A percentile compares a stretch with the other conserved stretches of the same genome.
These are phyloP conservation scores for Cisticola juncidis DNA, from an alignment of 2,113 vertebrate species.

Conservation along the genomic window DNA sequence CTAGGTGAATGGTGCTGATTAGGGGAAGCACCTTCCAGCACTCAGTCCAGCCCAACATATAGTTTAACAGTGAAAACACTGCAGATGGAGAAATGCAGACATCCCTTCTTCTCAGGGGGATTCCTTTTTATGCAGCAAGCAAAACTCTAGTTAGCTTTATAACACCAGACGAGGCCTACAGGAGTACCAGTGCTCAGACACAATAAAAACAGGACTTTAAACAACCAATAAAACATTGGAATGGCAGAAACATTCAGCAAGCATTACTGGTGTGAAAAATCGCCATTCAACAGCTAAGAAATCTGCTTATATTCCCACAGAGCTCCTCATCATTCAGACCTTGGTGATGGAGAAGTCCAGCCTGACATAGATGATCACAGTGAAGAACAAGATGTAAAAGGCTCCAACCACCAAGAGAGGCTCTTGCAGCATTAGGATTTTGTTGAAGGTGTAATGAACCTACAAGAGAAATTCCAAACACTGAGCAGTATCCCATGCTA, in stretches of 20 bases:
- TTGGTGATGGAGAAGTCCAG: constrained; percentile 98
- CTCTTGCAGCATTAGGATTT: constrained; percentile 97
- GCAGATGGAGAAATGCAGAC: background rate
- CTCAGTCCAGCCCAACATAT: background rate
- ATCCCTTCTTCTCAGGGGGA: background rate
- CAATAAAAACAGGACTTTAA: background rate
- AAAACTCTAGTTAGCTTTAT: background rate
- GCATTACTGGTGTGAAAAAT: background rate
- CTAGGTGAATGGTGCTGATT: background rate
- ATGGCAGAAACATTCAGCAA: rapidly evolving
- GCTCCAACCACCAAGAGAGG: constrained; percentile 93
- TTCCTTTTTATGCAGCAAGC: background rate
- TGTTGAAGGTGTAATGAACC: constrained; percentile 97
- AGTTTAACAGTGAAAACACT: background rate
- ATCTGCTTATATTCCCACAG: background rate
- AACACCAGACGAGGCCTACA: background rate
- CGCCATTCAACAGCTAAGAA: background rate
- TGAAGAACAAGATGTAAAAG: constrained; percentile 98
- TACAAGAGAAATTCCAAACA: constrained; percentile 41
- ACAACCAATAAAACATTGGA: background rate
- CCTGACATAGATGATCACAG: constrained; percentile 93
- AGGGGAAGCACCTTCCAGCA: background rate
- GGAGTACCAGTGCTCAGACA: background rate
- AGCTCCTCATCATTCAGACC: constrained; percentile 69
- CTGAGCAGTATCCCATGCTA: background rate